Percentiles rank a stretch among this genome's conserved stretches.
phyloP scores from a whole-genome alignment of 2,888 invertebrate species.

The Orthosia gracilis region DNA sequence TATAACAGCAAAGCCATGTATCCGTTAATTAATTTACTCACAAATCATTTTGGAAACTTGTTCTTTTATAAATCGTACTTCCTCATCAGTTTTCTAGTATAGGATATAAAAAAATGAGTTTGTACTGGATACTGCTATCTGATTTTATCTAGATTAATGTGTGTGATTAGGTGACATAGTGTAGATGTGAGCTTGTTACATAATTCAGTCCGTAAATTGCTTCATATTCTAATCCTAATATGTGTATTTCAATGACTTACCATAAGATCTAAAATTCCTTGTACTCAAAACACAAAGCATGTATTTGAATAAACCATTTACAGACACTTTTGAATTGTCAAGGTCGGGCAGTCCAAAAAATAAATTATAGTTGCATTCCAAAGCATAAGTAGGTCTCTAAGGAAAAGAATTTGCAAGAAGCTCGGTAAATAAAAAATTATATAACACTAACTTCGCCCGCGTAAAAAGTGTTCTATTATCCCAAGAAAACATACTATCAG shows the following conservation, averaged over 20 bases:
- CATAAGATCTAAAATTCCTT: not conserved
- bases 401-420: no score
- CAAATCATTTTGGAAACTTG: not conserved
- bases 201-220: constrained; percentile 1
- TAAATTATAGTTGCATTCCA: no score
- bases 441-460: no score
- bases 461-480: no score
- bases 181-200: constrained; percentile 27
- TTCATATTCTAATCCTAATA: not conserved
- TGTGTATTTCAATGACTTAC: not conserved
- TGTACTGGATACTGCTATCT: constrained; percentile 3
- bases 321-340: no score
- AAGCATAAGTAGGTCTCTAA: no score
- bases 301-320: no score
- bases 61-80: not conserved
- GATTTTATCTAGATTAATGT: constrained; percentile 37
- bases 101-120: not conserved
- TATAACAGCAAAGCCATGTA: constrained; percentile 7
- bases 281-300: no score
- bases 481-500: no score
- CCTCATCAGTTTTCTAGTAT: not conserved
- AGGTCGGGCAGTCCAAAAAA: no score
- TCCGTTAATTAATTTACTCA: constrained; percentile 6
- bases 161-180: constrained; percentile 21
- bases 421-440: no score